Conservation (phyloP, 2,888 invertebrate genomes). For the Acrobasis repandana region DNA sequence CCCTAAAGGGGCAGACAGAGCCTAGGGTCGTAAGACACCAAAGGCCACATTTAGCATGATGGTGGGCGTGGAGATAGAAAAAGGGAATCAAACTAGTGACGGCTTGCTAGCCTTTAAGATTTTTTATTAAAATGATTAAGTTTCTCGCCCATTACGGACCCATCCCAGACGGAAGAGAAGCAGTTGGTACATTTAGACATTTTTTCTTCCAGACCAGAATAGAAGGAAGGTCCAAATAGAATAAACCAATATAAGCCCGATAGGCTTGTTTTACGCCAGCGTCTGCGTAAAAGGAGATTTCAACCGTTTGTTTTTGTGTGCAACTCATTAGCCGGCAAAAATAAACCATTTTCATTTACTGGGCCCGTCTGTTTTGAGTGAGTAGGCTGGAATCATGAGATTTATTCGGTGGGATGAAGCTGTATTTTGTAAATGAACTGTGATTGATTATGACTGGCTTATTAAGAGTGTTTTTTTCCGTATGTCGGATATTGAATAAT, state of each 20-base stretch:
- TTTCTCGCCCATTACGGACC: too few relatives aligned
- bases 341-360: background rate
- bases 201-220: too few relatives aligned
- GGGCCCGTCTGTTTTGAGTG: background rate
- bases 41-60: too few relatives aligned
- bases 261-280: constrained; percentile 15
- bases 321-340: constrained; percentile 9
- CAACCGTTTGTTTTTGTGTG: constrained; percentile 15
- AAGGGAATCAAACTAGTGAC: too few relatives aligned
- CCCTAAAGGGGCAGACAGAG: too few relatives aligned
- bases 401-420: background rate
- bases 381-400: background rate
- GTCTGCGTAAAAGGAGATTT: constrained; percentile 7
- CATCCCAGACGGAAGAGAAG: too few relatives aligned
- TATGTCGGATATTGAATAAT: too few relatives aligned
- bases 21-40: too few relatives aligned
- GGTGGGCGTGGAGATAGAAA: too few relatives aligned
- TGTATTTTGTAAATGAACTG: background rate
- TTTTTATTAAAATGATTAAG: too few relatives aligned
- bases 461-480: background rate
- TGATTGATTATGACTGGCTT: background rate
- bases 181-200: too few relatives aligned
- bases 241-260: constrained; percentile 4
- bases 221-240: background rate
- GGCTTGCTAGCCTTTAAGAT: too few relatives aligned